Percentiles rank a stretch among this genome's conserved stretches.
Evolutionary conservation across 2,888 invertebrate species (phyloP).

Genomic region (Bellardia bayeri): DNA sequence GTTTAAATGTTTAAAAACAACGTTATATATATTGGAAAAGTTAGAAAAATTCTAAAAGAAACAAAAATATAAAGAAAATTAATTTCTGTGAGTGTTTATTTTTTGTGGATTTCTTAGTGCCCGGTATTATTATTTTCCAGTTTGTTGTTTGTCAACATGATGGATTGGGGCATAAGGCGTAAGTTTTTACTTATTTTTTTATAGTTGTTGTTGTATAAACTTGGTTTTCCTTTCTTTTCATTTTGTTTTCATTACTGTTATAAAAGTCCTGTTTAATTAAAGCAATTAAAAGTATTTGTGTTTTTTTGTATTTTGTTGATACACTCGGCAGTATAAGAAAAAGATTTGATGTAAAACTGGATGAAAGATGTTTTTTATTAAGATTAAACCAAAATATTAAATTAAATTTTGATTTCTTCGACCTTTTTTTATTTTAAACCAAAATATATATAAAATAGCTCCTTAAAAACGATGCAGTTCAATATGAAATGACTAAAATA

Average conservation of each 20-base stretch:
- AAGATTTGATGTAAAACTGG: background rate
- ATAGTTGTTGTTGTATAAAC: background rate
- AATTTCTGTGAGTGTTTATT: conserved; percentile 27
- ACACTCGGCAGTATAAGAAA: background rate
- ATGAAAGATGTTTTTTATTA: too few species aligned
- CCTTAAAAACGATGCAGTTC: too few species aligned
- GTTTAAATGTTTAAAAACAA: conserved; percentile 5
- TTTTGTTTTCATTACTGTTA: conserved; percentile 4
- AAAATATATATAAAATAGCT: too few species aligned
- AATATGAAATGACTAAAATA: too few species aligned
- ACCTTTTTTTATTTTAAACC: too few species aligned
- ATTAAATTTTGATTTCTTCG: too few species aligned
- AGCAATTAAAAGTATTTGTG: conserved; percentile 19
- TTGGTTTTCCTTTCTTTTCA: background rate
- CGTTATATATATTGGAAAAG: conserved; percentile 8
- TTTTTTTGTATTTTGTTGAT: background rate
- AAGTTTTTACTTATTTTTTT: conserved; percentile 83
- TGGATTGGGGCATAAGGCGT: conserved; percentile 91
- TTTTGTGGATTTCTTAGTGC: conserved; percentile 29
- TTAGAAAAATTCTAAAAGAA: conserved; percentile 5
- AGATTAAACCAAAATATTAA: too few species aligned
- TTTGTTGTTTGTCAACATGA: conserved; percentile 85
- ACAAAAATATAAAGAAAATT: conserved; percentile 8
- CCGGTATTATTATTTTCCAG: conserved; percentile 59
- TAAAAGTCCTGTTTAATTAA: conserved; percentile 46